phyloP scores from a whole-genome alignment of 2,797 vertebrate species.

The Vespertilio murinus region DNA sequence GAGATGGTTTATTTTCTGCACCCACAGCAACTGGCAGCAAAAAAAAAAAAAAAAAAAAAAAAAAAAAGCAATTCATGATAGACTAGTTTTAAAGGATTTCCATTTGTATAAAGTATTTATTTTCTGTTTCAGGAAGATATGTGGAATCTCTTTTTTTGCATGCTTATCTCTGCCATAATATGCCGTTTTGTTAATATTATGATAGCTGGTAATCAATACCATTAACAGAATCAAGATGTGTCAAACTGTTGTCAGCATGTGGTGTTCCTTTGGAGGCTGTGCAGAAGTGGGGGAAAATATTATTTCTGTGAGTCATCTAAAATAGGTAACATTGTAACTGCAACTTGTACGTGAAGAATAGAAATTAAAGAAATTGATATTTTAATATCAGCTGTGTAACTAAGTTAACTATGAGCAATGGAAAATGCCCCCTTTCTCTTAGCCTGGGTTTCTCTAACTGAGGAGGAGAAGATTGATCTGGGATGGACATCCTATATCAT shows the following conservation, averaged over 20 bases:
- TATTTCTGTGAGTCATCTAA: background rate
- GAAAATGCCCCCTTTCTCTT: background rate
- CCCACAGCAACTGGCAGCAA: background rate
- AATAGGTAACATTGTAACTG: background rate
- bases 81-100: background rate
- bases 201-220: background rate
- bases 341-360: background rate
- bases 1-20: conserved; percentile 17
- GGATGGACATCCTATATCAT: background rate
- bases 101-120: background rate
- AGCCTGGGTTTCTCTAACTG: background rate
- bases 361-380: background rate
- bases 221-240: background rate
- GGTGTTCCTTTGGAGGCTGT: background rate
- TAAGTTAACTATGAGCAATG: background rate
- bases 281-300: background rate
- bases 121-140: background rate
- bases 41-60: background rate
- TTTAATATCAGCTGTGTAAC: background rate
- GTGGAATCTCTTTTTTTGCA: background rate
- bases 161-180: background rate
- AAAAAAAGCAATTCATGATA: background rate
- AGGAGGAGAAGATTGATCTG: background rate
- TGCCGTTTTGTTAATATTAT: background rate
- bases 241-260: background rate